Evolutionary conservation across 2,113 vertebrate genomes (phyloP), one percentile per base, ranked within the genome.

Genomic region (Hydropotes inermis): DNA sequence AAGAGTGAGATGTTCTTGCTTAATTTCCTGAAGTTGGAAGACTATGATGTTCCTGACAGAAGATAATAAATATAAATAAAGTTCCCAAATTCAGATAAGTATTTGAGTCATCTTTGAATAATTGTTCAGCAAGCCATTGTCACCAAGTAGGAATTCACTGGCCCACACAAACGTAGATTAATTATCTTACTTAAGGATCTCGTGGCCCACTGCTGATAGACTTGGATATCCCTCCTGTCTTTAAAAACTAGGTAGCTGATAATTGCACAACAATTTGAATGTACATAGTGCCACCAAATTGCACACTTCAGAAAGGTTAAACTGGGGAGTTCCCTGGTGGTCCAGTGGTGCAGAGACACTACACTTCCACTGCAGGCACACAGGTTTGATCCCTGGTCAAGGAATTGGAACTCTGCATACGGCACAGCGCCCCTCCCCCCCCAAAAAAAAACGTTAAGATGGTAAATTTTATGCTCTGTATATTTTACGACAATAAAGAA

Each of bases 21-120:
- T 93, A 95, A 94, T 97, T 97, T 97, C 91, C 91, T 97, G 54
- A 98, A 85, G 58, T 54, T 92, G 36, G 74, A 33, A 96, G 54
- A 87, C 16, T 67, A 67, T 90, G 85, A 60, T 30, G n/a, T 85
- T 91, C 61, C n/a, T 61, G n/a, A 92, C 39, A 85, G 67, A 97
- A 81, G 70, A 95, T 83, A 94, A 97, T 83, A 96, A 92, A 95
- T 70, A 95, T 30, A 95, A 92, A 87, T 45, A 97, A 92, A 85
- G 6, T 83, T 94, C 45, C 81, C 25, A 92, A 94, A 45, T 60
- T 85, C 78, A 23, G 28, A 47, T 45, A 8, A 82, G 15, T 58
- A 84, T 94, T 92, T 96, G 88, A 94, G 21, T 82, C 47, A 84
- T 14, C 81, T 45, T 58, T 36, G 90, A 95, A 87, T 76, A 85